These are phyloP conservation scores for Stictocephala bisonia DNA, from an alignment of 2,888 invertebrate genomes.

Conservation along the genomic window DNA sequence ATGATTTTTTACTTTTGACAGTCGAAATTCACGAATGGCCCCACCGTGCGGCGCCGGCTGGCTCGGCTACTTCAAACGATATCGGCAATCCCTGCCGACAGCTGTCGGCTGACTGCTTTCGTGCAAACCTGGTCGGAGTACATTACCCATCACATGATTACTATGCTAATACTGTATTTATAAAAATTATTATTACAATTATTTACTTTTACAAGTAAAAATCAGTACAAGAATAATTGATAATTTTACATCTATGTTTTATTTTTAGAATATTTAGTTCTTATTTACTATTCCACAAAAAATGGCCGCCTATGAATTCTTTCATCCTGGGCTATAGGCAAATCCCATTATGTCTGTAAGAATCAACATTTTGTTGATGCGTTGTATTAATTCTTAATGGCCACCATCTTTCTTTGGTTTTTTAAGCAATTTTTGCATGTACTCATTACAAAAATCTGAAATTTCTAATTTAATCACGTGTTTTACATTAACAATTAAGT, in stretches of 20 bases:
- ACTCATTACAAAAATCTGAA: slow-evolving; percentile 13
- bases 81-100: too few relatives aligned
- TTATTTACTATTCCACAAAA: slow-evolving; percentile 9
- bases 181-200: too few relatives aligned
- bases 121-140: too few relatives aligned
- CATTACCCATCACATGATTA: too few relatives aligned
- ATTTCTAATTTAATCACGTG: slow-evolving; percentile 4
- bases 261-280: not conserved
- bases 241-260: not conserved
- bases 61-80: too few relatives aligned
- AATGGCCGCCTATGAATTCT: not conserved
- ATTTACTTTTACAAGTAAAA: not conserved
- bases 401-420: not conserved
- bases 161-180: too few relatives aligned
- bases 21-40: too few relatives aligned
- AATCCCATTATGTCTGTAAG: slow-evolving; percentile 9
- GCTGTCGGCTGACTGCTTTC: too few relatives aligned
- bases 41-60: too few relatives aligned
- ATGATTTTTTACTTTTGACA: too few relatives aligned
- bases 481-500: slow-evolving; percentile 4
- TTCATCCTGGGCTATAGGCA: slow-evolving; percentile 9
- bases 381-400: slow-evolving; percentile 1
- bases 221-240: not conserved
- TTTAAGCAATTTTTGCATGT: slow-evolving; percentile 9
- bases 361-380: slow-evolving; percentile 9